phyloP scores from a whole-genome alignment of 2,888 invertebrate genomes.

The Sylvicola cinctus region DNA sequence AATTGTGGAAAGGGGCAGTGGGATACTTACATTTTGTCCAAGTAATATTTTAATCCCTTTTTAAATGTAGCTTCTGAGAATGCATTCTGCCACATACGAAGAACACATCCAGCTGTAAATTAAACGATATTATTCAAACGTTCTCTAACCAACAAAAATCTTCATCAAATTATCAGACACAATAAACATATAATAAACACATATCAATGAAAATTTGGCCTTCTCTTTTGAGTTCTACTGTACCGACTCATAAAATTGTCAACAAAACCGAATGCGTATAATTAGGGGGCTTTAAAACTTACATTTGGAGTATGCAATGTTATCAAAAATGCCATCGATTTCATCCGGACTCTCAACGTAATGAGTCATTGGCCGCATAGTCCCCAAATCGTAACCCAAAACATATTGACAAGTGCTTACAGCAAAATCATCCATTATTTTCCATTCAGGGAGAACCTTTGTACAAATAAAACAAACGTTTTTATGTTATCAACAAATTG shows the following conservation, averaged over 20 bases:
- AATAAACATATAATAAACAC: too few relatives aligned
- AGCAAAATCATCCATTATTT: constrained; percentile 34
- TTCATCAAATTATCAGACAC: too few relatives aligned
- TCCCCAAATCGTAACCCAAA: constrained; percentile 33
- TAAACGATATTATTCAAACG: too few relatives aligned
- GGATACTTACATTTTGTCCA: constrained; percentile 21
- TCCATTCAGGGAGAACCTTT: constrained; percentile 27
- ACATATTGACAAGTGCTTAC: constrained; percentile 26
- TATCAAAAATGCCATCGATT: constrained; percentile 62
- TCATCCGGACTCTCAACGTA: constrained; percentile 66
- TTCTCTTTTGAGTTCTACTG: too few relatives aligned
- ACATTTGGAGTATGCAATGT: constrained; percentile 77
- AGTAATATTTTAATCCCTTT: constrained; percentile 31
- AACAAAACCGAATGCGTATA: too few relatives aligned
- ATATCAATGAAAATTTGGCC: too few relatives aligned
- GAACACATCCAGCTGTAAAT: constrained; percentile 1
- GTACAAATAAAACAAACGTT: too few relatives aligned
- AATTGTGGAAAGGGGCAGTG: too few relatives aligned
- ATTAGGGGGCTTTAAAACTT: too few relatives aligned
- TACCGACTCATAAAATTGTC: too few relatives aligned
- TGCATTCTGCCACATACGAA: constrained; percentile 57
- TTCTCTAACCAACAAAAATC: constrained; percentile 4
- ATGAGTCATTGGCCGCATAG: constrained; percentile 62
- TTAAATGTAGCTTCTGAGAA: constrained; percentile 48
- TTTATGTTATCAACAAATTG: too few relatives aligned